Evolutionary conservation across 2,888 invertebrate species (phyloP), one percentile per base, ranked within the genome.

Genomic region (Hypselothyrea guttata): DNA sequence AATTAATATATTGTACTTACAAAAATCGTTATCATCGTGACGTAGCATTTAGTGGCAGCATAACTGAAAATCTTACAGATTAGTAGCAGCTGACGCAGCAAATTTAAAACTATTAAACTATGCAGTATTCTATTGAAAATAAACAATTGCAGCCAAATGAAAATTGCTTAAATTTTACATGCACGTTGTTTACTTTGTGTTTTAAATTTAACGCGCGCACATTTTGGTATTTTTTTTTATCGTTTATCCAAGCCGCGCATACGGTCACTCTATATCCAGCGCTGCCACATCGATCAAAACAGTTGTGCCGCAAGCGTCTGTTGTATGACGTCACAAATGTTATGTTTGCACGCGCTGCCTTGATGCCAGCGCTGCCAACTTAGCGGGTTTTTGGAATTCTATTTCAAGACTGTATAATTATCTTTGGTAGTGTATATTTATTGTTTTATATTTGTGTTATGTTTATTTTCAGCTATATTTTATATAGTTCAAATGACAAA

Each of bases 271-370:
- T n/a, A 18, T 1, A 7, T 5, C 3, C 0, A 41, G 54, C 18
- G 68, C 35, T 68, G 70, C 68, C 68, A 55, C 8, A 59, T 52
- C 54, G 4, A 1, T 7, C n/a, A 41, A 69, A 55, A 48, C 1
- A 58, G 53, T 46, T 41, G 11, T 18, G 18, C n/a, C n/a, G n/a
- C n/a, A n/a, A n/a, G n/a, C n/a, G n/a, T n/a, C n/a, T n/a, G n/a
- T n/a, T n/a, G n/a, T n/a, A n/a, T n/a, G n/a, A n/a, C n/a, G n/a
- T n/a, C n/a, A n/a, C n/a, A n/a, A n/a, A n/a, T 18, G 34, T 9
- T 42, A 30, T 18, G 28, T 9, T 34, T n/a, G 7, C 28, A 12
- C 16, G 7, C 12, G 12, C 30, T 31, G 0, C n/a, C n/a, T n/a
- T n/a, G n/a, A n/a, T n/a, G n/a, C n/a, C n/a, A n/a, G n/a, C n/a